Percentiles rank a stretch among this genome's conserved stretches.
Evolutionary conservation across 2,888 invertebrate genomes (phyloP).

Genomic region (Physocephala rufipes): DNA sequence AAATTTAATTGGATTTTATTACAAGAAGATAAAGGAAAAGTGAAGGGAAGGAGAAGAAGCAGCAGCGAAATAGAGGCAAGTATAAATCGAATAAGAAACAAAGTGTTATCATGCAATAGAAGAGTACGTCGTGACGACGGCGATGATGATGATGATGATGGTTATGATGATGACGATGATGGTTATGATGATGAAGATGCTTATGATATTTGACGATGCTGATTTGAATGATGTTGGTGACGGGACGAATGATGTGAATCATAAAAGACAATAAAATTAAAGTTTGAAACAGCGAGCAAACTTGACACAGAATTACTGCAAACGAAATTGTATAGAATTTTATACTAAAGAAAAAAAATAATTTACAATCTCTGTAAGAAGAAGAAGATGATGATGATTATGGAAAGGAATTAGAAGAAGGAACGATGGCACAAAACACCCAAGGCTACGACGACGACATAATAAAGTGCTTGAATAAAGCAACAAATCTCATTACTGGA

Average conservation of each 20-base stretch:
- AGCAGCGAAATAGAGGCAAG: neutral
- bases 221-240: neutral
- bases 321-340: conserved; percentile 21
- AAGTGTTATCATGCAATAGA: neutral
- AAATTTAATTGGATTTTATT: conserved; percentile 25
- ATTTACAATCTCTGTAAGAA: neutral
- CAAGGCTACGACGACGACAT: conserved; percentile 13
- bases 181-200: neutral
- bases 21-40: neutral
- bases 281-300: conserved; percentile 1
- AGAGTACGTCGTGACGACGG: neutral
- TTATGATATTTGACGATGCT: neutral
- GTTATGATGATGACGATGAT: neutral
- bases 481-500: conserved; percentile 36
- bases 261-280: neutral
- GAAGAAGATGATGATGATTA: no score
- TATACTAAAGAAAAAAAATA: neutral
- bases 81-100: neutral
- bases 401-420: neutral
- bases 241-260: neutral
- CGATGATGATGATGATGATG: neutral
- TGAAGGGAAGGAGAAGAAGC: neutral
- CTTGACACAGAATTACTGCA: conserved; percentile 26
- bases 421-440: neutral
- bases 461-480: conserved; percentile 28